phyloP scores from a whole-genome alignment of 2,797 vertebrate species.

The Rallus crepitans region DNA sequence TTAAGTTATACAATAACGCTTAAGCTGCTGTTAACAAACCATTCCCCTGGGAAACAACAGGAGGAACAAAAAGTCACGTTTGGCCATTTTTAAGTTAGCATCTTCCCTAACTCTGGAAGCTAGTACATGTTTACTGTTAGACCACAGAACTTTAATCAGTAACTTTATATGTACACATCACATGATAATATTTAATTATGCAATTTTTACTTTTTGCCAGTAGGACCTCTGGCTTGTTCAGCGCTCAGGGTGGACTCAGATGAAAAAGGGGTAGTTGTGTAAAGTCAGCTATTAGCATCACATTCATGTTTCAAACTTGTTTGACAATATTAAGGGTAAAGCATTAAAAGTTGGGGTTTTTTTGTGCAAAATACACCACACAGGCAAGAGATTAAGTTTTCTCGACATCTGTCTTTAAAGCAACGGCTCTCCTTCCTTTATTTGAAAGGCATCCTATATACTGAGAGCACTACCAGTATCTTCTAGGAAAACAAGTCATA shows the following conservation, averaged over 20 bases:
- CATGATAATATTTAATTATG: neutral
- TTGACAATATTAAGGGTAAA: neutral
- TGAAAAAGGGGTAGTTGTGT: neutral
- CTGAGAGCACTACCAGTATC: neutral
- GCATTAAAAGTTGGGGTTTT: neutral
- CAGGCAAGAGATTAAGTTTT: neutral
- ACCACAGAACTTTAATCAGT: neutral
- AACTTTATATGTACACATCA: neutral
- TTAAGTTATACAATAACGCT: neutral
- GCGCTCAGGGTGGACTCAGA: neutral
- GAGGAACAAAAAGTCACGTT: neutral
- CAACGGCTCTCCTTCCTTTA: neutral
- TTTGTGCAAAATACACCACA: neutral
- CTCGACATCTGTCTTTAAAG: neutral
- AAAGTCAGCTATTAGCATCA: neutral
- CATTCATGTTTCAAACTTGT: neutral
- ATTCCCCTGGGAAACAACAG: neutral
- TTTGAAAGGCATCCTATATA: neutral
- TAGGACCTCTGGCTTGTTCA: neutral
- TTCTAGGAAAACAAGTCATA: neutral
- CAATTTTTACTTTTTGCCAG: neutral
- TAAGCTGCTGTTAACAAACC: neutral
- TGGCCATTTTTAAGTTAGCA: neutral
- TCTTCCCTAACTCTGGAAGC: neutral
- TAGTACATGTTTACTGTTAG: neutral